phyloP scores from a whole-genome alignment of 1,140 invertebrate genomes.

The Brachionus manjavacas region DNA sequence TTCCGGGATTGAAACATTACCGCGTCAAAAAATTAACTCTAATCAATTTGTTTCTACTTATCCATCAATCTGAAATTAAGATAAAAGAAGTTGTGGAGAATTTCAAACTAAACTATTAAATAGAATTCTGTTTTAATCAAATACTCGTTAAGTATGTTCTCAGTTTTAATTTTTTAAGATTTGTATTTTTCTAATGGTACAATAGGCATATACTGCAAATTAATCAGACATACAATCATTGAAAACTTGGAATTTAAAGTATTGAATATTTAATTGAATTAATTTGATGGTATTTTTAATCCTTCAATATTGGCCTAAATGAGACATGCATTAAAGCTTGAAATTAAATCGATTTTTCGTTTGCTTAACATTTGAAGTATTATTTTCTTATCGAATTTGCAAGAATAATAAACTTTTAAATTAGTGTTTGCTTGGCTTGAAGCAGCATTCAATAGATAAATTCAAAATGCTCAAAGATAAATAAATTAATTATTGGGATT shows the following conservation, averaged over 20 bases:
- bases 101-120: background rate
- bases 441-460: background rate
- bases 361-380: background rate
- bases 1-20: background rate
- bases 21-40: background rate
- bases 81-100: background rate
- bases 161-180: background rate
- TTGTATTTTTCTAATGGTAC: background rate
- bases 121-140: background rate
- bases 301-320: background rate
- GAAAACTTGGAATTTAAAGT: background rate
- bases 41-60: background rate
- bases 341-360: background rate
- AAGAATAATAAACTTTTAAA: background rate
- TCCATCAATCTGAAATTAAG: background rate
- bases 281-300: background rate
- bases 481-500: constrained; percentile 11
- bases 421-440: constrained; percentile 24
- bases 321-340: background rate
- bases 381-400: background rate
- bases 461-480: background rate
- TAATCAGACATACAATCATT: background rate
- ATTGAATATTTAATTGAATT: constrained; percentile 7
- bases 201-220: background rate
- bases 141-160: background rate